A percentile compares a stretch with the other conserved stretches of the same genome.
Conservation (phyloP, 1,140 invertebrate genomes). For the Eulimnadia texana region DNA sequence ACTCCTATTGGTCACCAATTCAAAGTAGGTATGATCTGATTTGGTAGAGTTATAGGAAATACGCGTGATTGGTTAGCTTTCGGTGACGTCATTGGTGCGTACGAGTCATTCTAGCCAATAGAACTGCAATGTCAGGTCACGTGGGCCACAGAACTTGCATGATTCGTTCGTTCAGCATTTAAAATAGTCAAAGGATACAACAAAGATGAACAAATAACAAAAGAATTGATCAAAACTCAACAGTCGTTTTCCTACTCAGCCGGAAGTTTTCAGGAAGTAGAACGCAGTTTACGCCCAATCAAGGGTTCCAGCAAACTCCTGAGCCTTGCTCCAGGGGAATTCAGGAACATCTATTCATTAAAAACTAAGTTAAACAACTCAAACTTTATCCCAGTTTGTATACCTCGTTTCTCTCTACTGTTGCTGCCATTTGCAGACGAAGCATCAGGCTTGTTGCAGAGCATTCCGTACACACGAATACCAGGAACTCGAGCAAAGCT, state of each 20-base stretch:
- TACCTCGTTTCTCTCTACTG: not conserved
- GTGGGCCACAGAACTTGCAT: no score
- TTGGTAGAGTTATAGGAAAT: no score
- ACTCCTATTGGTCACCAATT: no score
- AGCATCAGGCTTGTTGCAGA: constrained; percentile 40
- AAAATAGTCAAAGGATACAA: no score
- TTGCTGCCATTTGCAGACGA: constrained; percentile 2
- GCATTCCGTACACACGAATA: constrained; percentile 83
- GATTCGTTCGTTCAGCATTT: no score
- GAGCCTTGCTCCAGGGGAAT: not conserved
- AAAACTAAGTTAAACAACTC: not conserved
- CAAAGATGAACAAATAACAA: no score
- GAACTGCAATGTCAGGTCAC: no score
- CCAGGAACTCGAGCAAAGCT: constrained; percentile 84
- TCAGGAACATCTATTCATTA: not conserved
- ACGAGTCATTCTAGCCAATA: no score
- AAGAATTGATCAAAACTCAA: not conserved
- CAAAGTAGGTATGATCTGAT: no score
- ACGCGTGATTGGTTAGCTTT: no score
- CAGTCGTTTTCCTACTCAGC: not conserved
- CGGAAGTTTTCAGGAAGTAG: not conserved
- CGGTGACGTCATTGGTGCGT: no score
- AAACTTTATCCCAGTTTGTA: not conserved
- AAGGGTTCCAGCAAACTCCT: not conserved
- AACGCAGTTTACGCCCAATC: not conserved